Percentiles rank a stretch among this genome's conserved stretches.
Conservation (phyloP, 1,140 invertebrate species). For the Sycophaga agraensis region DNA sequence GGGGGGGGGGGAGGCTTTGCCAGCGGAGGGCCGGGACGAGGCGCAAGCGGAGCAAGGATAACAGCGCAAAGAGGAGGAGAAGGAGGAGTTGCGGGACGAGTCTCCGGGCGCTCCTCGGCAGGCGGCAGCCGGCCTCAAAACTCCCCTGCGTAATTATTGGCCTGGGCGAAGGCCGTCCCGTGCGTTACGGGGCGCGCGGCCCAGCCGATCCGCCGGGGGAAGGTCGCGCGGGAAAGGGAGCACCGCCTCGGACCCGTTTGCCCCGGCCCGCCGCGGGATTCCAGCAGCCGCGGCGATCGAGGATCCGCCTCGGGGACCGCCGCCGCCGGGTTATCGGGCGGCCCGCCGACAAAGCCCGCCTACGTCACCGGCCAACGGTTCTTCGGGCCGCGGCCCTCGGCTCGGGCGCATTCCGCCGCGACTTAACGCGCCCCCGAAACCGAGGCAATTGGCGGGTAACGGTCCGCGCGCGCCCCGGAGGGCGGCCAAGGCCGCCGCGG, state of each 20-base stretch:
- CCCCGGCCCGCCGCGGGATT: slow-evolving; percentile 44
- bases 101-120: neutral
- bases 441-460: too few relatives aligned
- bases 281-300: slow-evolving; percentile 33
- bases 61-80: neutral
- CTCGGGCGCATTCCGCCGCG: too few relatives aligned
- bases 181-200: slow-evolving; percentile 40
- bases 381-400: too few relatives aligned
- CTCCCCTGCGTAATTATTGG: slow-evolving; percentile 48
- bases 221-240: slow-evolving; percentile 2
- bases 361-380: too few relatives aligned
- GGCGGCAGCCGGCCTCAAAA: slow-evolving; percentile 34
- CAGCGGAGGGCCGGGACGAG: neutral
- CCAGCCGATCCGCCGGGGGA: neutral
- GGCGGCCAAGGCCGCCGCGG: too few relatives aligned
- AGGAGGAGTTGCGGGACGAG: slow-evolving; percentile 17
- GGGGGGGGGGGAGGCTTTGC: too few relatives aligned
- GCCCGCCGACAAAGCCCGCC: neutral
- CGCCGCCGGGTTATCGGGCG: neutral
- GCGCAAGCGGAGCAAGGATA: neutral
- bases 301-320: too few relatives aligned
- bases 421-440: too few relatives aligned
- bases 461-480: too few relatives aligned
- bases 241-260: slow-evolving; percentile 41
- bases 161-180: slow-evolving; percentile 45